phyloP scores from a whole-genome alignment of 2,888 invertebrate species.

The Dioctria rufipes region DNA sequence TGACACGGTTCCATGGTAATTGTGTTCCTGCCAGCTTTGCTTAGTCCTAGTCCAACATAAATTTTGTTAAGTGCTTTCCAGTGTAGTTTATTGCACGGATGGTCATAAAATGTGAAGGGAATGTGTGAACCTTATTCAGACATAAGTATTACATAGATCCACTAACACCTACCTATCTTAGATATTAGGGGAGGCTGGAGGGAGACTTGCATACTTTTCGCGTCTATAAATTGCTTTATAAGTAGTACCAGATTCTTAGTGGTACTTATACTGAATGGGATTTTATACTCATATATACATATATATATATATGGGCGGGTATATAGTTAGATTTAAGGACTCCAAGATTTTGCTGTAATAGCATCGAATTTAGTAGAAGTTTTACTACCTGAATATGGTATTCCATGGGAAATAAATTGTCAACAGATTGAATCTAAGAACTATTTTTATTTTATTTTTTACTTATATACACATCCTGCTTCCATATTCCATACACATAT shows the following conservation, averaged over 20 bases:
- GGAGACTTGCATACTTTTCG: not conserved
- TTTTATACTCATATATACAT: too few relatives aligned
- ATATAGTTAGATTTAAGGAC: not conserved
- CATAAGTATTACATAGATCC: not conserved
- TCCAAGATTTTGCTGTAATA: not conserved
- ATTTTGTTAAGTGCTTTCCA: conserved; percentile 53
- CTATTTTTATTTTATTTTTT: not conserved
- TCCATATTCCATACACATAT: not conserved
- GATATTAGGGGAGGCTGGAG: not conserved
- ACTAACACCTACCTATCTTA: not conserved
- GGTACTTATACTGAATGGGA: not conserved
- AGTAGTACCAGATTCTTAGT: conserved; percentile 19
- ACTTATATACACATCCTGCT: not conserved
- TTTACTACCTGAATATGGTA: too few relatives aligned
- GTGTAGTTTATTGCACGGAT: conserved; percentile 53
- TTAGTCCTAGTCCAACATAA: conserved; percentile 49
- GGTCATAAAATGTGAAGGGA: conserved; percentile 36
- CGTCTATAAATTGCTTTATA: conserved; percentile 37
- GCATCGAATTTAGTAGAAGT: not conserved
- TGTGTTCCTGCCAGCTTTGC: conserved; percentile 16
- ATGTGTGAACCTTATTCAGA: conserved; percentile 6
- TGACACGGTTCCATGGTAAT: conserved; percentile 11
- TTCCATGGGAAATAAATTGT: too few relatives aligned
- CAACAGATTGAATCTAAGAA: too few relatives aligned
- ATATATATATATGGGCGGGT: not conserved